Conservation (phyloP, 2,797 vertebrate species). For the Crocodylus rhombifer region DNA sequence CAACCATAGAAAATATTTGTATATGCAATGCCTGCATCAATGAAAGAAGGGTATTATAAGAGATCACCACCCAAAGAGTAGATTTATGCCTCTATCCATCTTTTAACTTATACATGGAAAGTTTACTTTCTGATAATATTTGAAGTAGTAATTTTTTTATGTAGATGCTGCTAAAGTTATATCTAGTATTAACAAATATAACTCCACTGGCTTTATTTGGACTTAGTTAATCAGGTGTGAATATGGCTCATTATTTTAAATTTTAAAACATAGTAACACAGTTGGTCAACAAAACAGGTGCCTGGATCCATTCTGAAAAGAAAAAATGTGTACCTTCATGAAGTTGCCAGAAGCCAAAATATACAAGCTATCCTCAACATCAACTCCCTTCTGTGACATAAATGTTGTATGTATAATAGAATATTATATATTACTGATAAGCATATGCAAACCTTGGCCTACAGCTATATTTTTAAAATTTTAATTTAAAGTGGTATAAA, state of each 20-base stretch:
- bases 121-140: constrained; percentile 54
- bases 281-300: neutral
- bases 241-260: neutral
- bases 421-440: no score
- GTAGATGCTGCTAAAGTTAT: neutral
- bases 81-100: neutral
- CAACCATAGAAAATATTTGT: constrained; percentile 70
- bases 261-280: neutral
- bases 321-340: neutral
- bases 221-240: neutral
- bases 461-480: no score
- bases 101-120: constrained; percentile 10
- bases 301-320: neutral
- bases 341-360: neutral
- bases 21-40: constrained; percentile 31
- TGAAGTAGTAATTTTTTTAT: neutral
- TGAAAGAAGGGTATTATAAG: constrained; percentile 26
- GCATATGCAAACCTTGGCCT: neutral
- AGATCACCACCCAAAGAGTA: constrained; percentile 43
- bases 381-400: neutral
- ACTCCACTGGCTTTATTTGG: neutral
- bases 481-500: no score
- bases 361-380: no score
- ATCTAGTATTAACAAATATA: constrained; percentile 30
- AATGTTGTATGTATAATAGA: neutral